Base-by-base conservation (phyloP, 2,113 vertebrate genomes). In the Ammodytes dubius region DNA sequence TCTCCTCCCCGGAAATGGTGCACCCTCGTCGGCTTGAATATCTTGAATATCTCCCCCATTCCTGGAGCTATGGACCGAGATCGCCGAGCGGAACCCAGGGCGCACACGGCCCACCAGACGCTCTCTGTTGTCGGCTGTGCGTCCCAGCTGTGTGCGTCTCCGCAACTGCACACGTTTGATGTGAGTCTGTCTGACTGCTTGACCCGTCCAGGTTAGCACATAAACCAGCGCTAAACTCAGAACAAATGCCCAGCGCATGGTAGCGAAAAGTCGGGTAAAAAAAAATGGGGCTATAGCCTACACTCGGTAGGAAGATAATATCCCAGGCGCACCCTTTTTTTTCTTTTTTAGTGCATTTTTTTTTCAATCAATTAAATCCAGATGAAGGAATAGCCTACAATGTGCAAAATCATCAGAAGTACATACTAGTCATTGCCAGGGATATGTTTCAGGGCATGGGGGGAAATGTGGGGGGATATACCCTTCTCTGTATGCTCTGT, bases 181-280 rank as follows among this genome's bases (percentile, higher is more conserved):
- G 37, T 46, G 76, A 46, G 77, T 78, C 43, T 1, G 85, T 79
- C 61, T 88, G 77, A 94, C 90, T 1, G 89, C 90, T 4, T 94
- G 95, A 40, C 92, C 90, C 53, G 96, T 89, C 95, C 96, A 97
- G 15, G 80, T 90, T 0, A 94, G 77, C 72, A 96, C 82, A 89
- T 52, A 96, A 45, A 97, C 57, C 77, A 97, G 89, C 70, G 92
- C 80, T n/a, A 96, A 82, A 53, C 87, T 57, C 63, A 96, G 89
- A 72, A 94, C 74, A 72, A 90, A 87, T 72, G 79, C 94, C 93
- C 92, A 91, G 79, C 76, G 57, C 88, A 94, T 94, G 5, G 6
- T 92, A 66, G 46, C 15, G 43, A 59, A 14, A 66, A 63, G 46
- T 59, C 13, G 74, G 65, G 68, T 7, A 68, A 45, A 67, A 43